phyloP scores from a whole-genome alignment of 2,888 invertebrate species.

The Eugnorisma glareosa region DNA sequence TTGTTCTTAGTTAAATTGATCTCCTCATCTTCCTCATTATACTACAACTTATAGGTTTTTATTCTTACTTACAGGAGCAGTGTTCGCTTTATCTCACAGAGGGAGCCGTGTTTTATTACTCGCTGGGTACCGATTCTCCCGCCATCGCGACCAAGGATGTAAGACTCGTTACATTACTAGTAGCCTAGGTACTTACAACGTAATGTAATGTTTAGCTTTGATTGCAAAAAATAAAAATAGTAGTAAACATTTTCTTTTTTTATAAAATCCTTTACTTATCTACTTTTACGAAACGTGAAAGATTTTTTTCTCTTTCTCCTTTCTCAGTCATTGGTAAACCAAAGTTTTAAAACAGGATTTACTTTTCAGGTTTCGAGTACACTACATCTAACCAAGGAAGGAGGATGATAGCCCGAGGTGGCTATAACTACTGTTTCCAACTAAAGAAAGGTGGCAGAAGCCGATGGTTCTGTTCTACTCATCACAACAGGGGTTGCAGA shows the following conservation, averaged over 20 bases:
- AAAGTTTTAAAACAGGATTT: too few relatives aligned
- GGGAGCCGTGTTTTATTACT: slow-evolving; percentile 31
- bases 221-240: neutral
- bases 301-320: too few relatives aligned
- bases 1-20: too few relatives aligned
- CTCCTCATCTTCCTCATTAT: accelerated
- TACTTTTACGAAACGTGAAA: too few relatives aligned
- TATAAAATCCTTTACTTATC: too few relatives aligned
- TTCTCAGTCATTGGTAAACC: too few relatives aligned
- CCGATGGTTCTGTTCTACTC: slow-evolving; percentile 67
- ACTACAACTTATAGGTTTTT: neutral
- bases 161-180: slow-evolving; percentile 62
- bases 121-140: slow-evolving; percentile 36
- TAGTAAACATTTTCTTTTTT: too few relatives aligned
- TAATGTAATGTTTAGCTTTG: too few relatives aligned
- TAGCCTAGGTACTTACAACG: neutral
- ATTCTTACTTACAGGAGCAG: slow-evolving; percentile 1
- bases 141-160: slow-evolving; percentile 42
- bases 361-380: slow-evolving; percentile 26
- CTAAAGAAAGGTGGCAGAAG: slow-evolving; percentile 12
- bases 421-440: slow-evolving; percentile 37
- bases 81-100: slow-evolving; percentile 10
- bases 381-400: slow-evolving; percentile 36
- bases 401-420: slow-evolving; percentile 22
- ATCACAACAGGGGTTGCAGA: slow-evolving; percentile 62